Percentiles rank a stretch among this genome's conserved stretches.
These are phyloP conservation scores for Xanthorhoe designata DNA, from an alignment of 2,888 invertebrate species.

Conservation along the genomic window DNA sequence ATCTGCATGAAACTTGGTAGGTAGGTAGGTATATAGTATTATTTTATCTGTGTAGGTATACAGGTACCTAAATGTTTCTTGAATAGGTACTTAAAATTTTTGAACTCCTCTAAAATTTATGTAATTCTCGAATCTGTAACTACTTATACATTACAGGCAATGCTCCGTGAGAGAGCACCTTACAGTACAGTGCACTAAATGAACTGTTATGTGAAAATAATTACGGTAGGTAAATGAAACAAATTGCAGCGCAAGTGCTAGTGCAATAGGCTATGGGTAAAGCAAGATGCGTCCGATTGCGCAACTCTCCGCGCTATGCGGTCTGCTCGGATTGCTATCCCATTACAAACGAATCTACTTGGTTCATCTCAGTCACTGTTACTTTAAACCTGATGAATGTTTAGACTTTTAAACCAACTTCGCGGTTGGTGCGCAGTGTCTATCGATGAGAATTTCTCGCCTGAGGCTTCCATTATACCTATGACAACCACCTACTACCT, in stretches of 20 bases:
- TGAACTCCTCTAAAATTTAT: too few relatives aligned
- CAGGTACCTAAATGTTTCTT: too few relatives aligned
- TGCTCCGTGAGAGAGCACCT: too few relatives aligned
- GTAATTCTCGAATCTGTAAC: too few relatives aligned
- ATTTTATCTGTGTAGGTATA: too few relatives aligned
- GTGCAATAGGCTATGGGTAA: slow-evolving; percentile 41
- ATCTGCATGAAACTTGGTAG: too few relatives aligned
- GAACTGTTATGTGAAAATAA: slow-evolving; percentile 40
- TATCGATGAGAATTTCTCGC: too few relatives aligned
- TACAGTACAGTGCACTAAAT: not conserved
- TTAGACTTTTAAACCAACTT: not conserved
- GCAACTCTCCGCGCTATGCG: slow-evolving; percentile 42
- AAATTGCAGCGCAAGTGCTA: slow-evolving; percentile 50
- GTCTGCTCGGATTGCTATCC: slow-evolving; percentile 34
- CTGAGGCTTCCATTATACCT: not conserved
- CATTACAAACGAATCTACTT: slow-evolving; percentile 28
- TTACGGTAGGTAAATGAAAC: slow-evolving; percentile 48
- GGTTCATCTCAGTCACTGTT: slow-evolving; percentile 6
- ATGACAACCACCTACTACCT: not conserved
- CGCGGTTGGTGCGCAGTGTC: too few relatives aligned
- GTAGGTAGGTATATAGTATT: too few relatives aligned
- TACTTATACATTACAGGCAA: not conserved
- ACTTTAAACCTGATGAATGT: slow-evolving; percentile 1
- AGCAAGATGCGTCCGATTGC: slow-evolving; percentile 52
- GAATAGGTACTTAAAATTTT: too few relatives aligned